These are phyloP conservation scores for Halichoeres trimaculatus DNA, from an alignment of 2,113 vertebrate genomes.

Conservation along the genomic window DNA sequence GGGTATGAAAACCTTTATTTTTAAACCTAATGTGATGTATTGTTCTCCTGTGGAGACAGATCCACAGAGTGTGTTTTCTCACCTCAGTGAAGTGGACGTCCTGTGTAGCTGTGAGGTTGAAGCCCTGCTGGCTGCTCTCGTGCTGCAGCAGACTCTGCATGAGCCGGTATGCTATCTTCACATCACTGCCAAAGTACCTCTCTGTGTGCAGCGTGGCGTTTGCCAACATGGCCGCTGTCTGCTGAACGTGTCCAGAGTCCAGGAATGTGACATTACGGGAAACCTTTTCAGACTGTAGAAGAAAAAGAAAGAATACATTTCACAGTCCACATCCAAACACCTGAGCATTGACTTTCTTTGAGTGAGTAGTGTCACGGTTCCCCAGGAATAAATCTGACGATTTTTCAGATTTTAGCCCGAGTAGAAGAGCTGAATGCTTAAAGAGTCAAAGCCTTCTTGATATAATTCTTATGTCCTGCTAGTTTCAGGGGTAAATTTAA, in stretches of 20 bases:
- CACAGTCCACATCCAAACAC: background rate
- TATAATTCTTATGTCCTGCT: too few species aligned
- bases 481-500: background rate
- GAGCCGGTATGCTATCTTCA: slow-evolving; percentile 90
- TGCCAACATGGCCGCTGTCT: slow-evolving; percentile 84
- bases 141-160: slow-evolving; percentile 87
- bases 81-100: slow-evolving; percentile 97
- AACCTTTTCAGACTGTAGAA: slow-evolving; percentile 85
- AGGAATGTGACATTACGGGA: slow-evolving; percentile 83
- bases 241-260: slow-evolving; percentile 84
- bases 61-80: slow-evolving; percentile 2
- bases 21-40: background rate
- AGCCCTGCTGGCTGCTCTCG: slow-evolving; percentile 90
- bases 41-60: background rate
- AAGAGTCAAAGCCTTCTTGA: too few species aligned
- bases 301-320: slow-evolving; percentile 2
- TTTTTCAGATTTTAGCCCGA: too few species aligned
- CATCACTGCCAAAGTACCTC: slow-evolving; percentile 90
- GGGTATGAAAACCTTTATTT: slow-evolving; percentile 15
- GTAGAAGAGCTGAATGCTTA: too few species aligned
- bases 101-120: slow-evolving; percentile 92
- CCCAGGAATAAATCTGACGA: too few species aligned
- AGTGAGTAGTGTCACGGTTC: too few species aligned
- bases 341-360: too few species aligned
- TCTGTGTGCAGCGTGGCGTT: slow-evolving; percentile 86